Evolutionary conservation across 2,888 invertebrate species (phyloP), one percentile per base, ranked within the genome.

Genomic region (Drosophila affinis): DNA sequence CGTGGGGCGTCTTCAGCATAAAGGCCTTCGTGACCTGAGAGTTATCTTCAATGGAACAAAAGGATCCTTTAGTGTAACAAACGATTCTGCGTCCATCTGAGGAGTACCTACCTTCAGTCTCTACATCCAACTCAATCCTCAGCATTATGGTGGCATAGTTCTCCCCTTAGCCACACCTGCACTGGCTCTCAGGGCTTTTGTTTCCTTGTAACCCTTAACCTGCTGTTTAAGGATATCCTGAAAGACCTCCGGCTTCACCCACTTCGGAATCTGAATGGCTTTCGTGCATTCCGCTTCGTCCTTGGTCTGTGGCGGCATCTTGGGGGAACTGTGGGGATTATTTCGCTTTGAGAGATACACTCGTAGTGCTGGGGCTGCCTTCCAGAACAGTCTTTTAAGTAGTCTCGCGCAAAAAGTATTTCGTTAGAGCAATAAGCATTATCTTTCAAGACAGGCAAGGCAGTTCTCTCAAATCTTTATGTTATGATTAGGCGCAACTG

Each of bases 71-170:
- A 39, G 2, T 14, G 2, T 6, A 39, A 2, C 12, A 39, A 24
- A 3, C 9, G 3, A 6, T 49, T 2, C 65, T 76, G 1, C 79
- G 9, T 9, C 9, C 17, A 17, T n/a, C 9, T 10, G 3, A 10
- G 7, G 3, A 10, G 2, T 14, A n/a, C 44, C 45, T 54, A 90
- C 91, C 81, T 57, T 79, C 65, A 2, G 88, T 62, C 48, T 88
- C 82, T 4, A 90, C 61, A n/a, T 87, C 87, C 7, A 90, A 77
- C 32, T 76, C 71, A 2, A 89, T 53, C 10, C 90, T 78, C 12
- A 89, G 53, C 88, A 91, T 89, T 10, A 89, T 69, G 0, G 91
- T 90, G 17, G 87, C 80, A 67, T 89, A 91, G 64, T 91, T 91
- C 68, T 91, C 91, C 3, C 91, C 3, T 79, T 74, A 6, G 73